Evolutionary conservation across 2,113 vertebrate genomes (phyloP), one percentile per base, ranked within the genome.

Genomic region (Cichladusa arquata): DNA sequence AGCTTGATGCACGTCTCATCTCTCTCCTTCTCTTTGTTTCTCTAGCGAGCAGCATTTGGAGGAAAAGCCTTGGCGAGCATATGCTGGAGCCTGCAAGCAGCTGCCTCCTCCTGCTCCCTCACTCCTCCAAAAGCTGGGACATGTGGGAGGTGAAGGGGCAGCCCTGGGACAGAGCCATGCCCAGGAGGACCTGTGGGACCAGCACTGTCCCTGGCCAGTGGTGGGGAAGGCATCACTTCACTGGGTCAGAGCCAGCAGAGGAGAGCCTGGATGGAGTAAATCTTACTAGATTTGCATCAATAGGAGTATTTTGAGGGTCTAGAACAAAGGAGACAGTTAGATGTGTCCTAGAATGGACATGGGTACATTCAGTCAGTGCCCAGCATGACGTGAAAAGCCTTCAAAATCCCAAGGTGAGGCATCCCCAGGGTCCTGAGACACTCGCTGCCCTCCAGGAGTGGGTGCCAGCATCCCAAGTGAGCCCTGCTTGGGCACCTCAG

Each of bases 371-470:
- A 19, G 28, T 45, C 67, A 5, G 72, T 25, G 69, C 40, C 25
- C 65, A 53, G 73, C n/a, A 62, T 0, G 0, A 70, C 0, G 0
- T n/a, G 29, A 34, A 54, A 62, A 33, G 8, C 19, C 62, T 33
- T 44, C 70, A 40, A 38, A 28, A 34, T n/a, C 5, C 18, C 23
- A 61, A 42, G 36, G 19, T 66, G 47, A 81, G 51, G 19, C 42
- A 45, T 5, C 26, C 8, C 36, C 16, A 1, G 45, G 8, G 9
- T 40, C 14, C 84, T 29, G 26, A 28, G 42, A 29, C 72, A 29
- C 12, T 13, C 11, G 0, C 61, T 62, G 66, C 31, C 71, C 33
- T 36, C 20, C 31, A 45, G n/a, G 33, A 16, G 0, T 8, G 76
- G 19, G 36, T 56, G 76, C 42, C 42, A 3, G 28, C 19, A 12